Percentiles rank a stretch among this genome's conserved stretches.
phyloP scores from a whole-genome alignment of 2,113 vertebrate species.

The Amazona guildingii region DNA sequence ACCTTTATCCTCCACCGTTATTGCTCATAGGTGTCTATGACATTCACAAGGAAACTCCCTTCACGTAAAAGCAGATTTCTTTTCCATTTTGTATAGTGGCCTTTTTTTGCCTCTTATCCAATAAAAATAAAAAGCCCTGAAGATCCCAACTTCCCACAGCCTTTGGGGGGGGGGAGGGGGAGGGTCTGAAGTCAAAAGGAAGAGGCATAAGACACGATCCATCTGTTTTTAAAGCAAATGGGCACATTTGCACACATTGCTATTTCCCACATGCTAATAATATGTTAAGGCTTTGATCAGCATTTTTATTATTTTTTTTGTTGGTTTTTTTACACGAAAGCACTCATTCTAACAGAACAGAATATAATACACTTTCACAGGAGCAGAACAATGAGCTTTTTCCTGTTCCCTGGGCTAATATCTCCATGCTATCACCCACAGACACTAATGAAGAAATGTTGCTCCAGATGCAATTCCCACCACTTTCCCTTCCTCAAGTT shows the following conservation, averaged over 20 bases:
- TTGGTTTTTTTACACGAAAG: not conserved
- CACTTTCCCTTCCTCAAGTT: not conserved
- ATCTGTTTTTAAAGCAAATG: not conserved
- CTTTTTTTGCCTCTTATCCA: not conserved
- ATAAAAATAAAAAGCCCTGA: not conserved
- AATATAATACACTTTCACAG: not conserved
- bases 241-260: not conserved
- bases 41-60: not conserved
- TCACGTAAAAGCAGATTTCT: not conserved
- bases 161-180: rapidly evolving
- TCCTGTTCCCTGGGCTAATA: not conserved
- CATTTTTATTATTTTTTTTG: not conserved
- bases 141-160: not conserved
- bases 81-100: not conserved
- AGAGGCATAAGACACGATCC: not conserved
- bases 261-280: not conserved
- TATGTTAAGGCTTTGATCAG: not conserved
- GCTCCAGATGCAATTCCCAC: not conserved
- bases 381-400: not conserved
- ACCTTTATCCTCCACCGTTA: not conserved
- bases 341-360: not conserved
- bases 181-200: not conserved
- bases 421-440: rapidly evolving
- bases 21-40: not conserved
- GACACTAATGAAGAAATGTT: not conserved